Evolutionary conservation across 2,888 invertebrate species (phyloP).

Genomic region (Lasioglossum oenotherae): DNA sequence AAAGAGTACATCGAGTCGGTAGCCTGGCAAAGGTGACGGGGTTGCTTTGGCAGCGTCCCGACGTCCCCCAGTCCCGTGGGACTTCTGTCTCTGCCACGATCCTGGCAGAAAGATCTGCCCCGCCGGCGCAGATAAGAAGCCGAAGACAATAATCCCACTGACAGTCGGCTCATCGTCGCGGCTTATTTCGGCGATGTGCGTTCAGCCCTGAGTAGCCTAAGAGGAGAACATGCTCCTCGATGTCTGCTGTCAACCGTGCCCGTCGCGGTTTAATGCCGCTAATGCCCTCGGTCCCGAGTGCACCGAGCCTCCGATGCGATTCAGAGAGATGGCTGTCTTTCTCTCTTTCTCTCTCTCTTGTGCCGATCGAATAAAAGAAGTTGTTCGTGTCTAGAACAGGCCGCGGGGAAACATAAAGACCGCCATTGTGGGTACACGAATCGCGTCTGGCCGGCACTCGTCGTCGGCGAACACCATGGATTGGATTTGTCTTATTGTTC

Average conservation of each 20-base stretch:
- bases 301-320: not conserved
- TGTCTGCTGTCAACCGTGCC: conserved; percentile 51
- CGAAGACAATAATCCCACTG: conserved; percentile 84
- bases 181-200: conserved; percentile 77
- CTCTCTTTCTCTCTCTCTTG: not conserved
- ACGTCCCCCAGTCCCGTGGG: conserved; percentile 76
- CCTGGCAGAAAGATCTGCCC: conserved; percentile 67
- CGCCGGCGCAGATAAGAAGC: conserved; percentile 80
- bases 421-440: conserved; percentile 23
- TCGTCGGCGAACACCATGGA: not conserved
- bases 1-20: conserved; percentile 48
- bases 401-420: conserved; percentile 29
- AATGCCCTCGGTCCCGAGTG: conserved; percentile 45
- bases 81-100: conserved; percentile 67
- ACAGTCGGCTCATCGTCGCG: conserved; percentile 80
- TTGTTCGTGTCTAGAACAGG: not conserved
- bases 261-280: conserved; percentile 65
- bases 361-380: conserved; percentile 17
- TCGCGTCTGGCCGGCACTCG: not conserved
- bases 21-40: conserved; percentile 70
- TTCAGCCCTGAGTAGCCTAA: conserved; percentile 64
- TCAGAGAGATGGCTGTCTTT: not conserved
- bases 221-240: conserved; percentile 58
- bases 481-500: not conserved
- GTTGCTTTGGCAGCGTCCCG: conserved; percentile 72